These are phyloP conservation scores for Mamestra configurata DNA, from an alignment of 1,140 invertebrate genomes.

Conservation along the genomic window DNA sequence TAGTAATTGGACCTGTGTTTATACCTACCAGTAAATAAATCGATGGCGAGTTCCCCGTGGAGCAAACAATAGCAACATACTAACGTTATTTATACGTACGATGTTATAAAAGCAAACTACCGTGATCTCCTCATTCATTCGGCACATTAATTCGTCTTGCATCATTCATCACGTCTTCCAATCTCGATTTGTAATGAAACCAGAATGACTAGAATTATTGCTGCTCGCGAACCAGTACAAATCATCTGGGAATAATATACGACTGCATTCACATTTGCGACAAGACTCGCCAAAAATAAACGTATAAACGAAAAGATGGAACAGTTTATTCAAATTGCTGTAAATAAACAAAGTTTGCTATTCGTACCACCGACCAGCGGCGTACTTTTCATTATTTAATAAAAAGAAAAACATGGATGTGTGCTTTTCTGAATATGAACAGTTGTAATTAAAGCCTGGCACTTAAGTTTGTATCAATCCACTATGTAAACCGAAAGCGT, in stretches of 20 bases:
- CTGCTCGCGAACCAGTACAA: slow-evolving; percentile 26
- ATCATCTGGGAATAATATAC: slow-evolving; percentile 37
- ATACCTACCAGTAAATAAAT: background rate
- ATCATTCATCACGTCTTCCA: slow-evolving; percentile 45
- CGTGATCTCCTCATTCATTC: slow-evolving; percentile 29
- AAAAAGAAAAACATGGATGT: too few relatives aligned
- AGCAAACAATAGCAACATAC: background rate
- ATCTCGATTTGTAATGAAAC: slow-evolving; percentile 39
- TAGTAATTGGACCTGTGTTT: background rate
- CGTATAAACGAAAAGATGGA: slow-evolving; percentile 15
- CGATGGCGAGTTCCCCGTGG: background rate
- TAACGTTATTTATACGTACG: background rate
- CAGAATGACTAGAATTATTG: slow-evolving; percentile 39
- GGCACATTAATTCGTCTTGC: slow-evolving; percentile 32
- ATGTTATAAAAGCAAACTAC: slow-evolving; percentile 28
- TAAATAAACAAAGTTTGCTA: background rate
- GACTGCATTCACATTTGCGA: slow-evolving; percentile 28
- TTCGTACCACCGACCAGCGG: background rate
- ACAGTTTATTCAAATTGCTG: background rate
- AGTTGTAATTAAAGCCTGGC: too few relatives aligned
- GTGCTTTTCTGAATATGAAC: too few relatives aligned
- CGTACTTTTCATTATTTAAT: too few relatives aligned
- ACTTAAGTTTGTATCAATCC: background rate
- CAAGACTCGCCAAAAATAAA: slow-evolving; percentile 30
- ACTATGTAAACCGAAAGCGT: background rate